phyloP scores from a whole-genome alignment of 2,888 invertebrate species.

The Phengaris arion region DNA sequence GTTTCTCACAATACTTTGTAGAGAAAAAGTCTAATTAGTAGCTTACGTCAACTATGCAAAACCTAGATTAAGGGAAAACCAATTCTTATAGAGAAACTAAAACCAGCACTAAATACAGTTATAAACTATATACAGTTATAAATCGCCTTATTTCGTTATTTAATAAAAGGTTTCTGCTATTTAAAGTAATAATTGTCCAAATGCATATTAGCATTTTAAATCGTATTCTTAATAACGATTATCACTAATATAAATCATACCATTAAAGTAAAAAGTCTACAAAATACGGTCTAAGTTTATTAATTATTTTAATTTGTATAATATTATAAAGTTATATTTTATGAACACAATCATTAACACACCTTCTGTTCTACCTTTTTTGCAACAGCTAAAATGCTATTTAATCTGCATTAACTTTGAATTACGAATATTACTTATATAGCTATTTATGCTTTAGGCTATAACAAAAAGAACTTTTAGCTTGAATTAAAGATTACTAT shows the following conservation, averaged over 20 bases:
- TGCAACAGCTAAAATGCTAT: not conserved
- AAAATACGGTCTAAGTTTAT: not conserved
- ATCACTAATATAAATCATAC: slow-evolving; percentile 5
- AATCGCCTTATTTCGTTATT: not conserved
- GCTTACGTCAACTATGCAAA: not conserved
- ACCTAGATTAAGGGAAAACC: not conserved
- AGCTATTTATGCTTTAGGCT: no score
- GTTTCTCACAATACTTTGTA: no score
- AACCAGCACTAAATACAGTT: not conserved
- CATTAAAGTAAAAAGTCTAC: not conserved
- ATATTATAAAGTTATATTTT: not conserved
- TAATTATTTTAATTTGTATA: not conserved
- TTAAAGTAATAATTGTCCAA: not conserved
- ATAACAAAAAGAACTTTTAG: no score
- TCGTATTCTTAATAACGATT: slow-evolving; percentile 9
- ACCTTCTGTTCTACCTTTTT: not conserved
- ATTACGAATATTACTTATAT: no score
- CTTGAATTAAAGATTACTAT: no score
- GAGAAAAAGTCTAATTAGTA: no score
- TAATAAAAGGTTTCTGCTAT: not conserved
- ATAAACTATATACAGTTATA: not conserved
- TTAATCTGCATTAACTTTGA: no score
- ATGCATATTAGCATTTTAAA: not conserved
- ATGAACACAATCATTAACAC: not conserved
- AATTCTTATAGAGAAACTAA: not conserved